These are phyloP conservation scores for Anthophora plumipes DNA, from an alignment of 2,888 invertebrate species.

Conservation along the genomic window DNA sequence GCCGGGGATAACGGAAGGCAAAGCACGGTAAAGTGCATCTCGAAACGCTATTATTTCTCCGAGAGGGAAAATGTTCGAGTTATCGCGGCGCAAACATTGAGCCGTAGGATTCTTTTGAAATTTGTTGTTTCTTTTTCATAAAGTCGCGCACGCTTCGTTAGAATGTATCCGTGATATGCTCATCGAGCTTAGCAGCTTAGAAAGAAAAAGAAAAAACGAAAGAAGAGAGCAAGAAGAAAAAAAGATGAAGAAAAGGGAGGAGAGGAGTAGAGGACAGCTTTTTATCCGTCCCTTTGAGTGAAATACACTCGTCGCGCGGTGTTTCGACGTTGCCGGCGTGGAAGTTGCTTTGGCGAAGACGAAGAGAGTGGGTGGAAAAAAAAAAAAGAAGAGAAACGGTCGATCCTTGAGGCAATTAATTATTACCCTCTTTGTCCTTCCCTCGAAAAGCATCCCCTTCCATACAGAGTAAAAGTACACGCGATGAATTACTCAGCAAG, in stretches of 20 bases:
- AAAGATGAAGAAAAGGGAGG: not conserved
- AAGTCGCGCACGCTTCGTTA: not conserved
- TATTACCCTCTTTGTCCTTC: conserved; percentile 55
- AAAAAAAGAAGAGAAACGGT: not conserved
- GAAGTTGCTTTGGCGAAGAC: conserved; percentile 18
- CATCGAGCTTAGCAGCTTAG: not conserved
- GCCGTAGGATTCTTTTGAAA: not conserved
- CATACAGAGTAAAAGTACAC: conserved; percentile 65
- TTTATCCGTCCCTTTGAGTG: not conserved
- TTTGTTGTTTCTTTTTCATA: not conserved
- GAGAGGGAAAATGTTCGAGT: not conserved
- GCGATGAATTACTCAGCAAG: conserved; percentile 78
- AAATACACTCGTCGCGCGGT: conserved; percentile 31
- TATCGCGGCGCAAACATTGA: not conserved
- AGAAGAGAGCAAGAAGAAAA: not conserved
- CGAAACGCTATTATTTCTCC: not conserved
- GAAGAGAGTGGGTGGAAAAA: not conserved
- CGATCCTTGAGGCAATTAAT: conserved; percentile 58
- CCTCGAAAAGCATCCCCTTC: conserved; percentile 35
- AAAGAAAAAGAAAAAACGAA: not conserved
- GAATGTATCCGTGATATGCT: not conserved
- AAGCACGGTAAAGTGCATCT: not conserved
- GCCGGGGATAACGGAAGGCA: not conserved
- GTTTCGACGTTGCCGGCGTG: conserved; percentile 25
- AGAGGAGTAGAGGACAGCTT: not conserved